Evolutionary conservation across 2,888 invertebrate genomes (phyloP).

Genomic region (Diarsia dahlii): DNA sequence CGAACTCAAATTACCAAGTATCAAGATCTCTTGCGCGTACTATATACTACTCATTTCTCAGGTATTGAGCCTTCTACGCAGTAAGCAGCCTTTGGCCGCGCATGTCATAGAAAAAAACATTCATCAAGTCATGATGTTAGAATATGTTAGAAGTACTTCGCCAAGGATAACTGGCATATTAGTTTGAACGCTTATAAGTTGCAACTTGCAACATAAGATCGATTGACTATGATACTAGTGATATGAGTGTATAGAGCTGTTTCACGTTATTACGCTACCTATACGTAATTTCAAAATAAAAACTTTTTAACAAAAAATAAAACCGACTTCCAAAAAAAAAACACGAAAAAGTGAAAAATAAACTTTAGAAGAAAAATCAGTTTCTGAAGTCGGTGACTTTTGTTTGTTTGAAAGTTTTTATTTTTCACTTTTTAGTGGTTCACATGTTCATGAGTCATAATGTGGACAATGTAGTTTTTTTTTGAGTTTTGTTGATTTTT

Average conservation of each 20-base stretch:
- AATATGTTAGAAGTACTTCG: conserved; percentile 16
- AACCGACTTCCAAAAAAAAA: too few species aligned
- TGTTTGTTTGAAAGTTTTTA: too few species aligned
- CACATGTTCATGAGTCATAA: too few species aligned
- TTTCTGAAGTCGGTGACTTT: too few species aligned
- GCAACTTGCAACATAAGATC: conserved; percentile 26
- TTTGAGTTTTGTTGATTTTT: too few species aligned
- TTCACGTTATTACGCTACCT: not conserved
- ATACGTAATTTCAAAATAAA: too few species aligned
- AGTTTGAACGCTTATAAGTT: not conserved
- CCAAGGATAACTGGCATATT: conserved; percentile 33
- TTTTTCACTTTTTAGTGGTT: too few species aligned
- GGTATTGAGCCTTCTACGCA: not conserved
- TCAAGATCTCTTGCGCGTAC: conserved; percentile 16
- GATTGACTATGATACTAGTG: not conserved
- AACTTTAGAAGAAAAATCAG: too few species aligned
- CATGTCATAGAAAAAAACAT: not conserved
- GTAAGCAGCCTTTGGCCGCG: not conserved
- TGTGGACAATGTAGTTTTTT: too few species aligned
- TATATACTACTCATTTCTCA: conserved; percentile 13
- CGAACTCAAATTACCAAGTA: conserved; percentile 25
- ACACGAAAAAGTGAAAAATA: too few species aligned
- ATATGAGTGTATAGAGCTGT: not conserved
- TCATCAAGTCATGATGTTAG: not conserved
- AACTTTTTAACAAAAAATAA: too few species aligned